A percentile compares a stretch with the other conserved stretches of the same genome.
These are phyloP conservation scores for Cardiocondyla obscurior DNA, from an alignment of 1,140 invertebrate species.

Conservation along the genomic window DNA sequence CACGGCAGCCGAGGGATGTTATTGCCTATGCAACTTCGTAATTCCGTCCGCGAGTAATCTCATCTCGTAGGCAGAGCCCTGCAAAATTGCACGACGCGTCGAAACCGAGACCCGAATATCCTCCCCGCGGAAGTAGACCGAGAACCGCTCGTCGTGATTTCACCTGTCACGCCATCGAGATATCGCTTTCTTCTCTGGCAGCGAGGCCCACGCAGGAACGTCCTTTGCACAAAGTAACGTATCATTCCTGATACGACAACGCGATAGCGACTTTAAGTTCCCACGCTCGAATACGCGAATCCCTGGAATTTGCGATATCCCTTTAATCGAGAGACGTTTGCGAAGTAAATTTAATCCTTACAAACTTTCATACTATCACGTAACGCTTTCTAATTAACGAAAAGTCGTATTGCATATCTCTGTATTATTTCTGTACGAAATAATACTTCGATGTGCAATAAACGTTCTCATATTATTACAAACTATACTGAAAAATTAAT, in stretches of 20 bases:
- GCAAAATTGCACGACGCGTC: conserved; percentile 62
- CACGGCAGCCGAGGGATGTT: neutral
- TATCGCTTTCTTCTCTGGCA: conserved; percentile 43
- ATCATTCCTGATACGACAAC: conserved; percentile 19
- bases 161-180: conserved; percentile 63
- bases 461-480: neutral
- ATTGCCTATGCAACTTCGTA: conserved; percentile 23
- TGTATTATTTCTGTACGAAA: neutral
- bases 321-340: neutral
- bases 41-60: neutral
- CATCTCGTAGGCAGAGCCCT: neutral
- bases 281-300: conserved; percentile 7
- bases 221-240: conserved; percentile 30
- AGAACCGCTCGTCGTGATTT: conserved; percentile 57
- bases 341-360: neutral
- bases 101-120: conserved; percentile 11
- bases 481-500: neutral
- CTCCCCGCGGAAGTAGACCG: conserved; percentile 24
- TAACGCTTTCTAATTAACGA: neutral
- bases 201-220: neutral
- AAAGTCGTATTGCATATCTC: neutral
- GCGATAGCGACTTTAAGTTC: conserved; percentile 33
- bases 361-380: neutral
- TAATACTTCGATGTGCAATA: neutral
- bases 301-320: neutral